Percentiles rank a stretch among this genome's conserved stretches.
Evolutionary conservation across 2,113 vertebrate genomes (phyloP).

Genomic region (Litocranius walleri): DNA sequence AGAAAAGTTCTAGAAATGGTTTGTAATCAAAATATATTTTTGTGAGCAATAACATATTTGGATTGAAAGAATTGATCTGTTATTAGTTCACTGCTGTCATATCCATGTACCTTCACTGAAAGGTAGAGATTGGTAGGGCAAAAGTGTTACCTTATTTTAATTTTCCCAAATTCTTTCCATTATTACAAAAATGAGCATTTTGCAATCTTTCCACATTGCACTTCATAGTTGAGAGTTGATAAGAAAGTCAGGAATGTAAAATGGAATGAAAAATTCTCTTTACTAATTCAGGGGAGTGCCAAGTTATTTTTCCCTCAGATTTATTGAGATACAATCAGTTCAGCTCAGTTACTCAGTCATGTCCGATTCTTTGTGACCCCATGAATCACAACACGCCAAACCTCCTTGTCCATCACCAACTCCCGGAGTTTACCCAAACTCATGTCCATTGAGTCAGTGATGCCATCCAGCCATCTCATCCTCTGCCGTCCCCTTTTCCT

Average conservation of each 20-base stretch:
- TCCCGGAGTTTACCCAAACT: neutral
- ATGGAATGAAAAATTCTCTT: neutral
- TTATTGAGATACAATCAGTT: neutral
- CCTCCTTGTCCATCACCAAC: neutral
- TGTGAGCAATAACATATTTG: conserved; percentile 1
- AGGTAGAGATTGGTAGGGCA: neutral
- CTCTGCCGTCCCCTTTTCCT: no score
- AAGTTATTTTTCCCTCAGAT: neutral
- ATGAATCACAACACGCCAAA: neutral
- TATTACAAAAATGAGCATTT: conserved; percentile 24
- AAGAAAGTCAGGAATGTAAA: neutral
- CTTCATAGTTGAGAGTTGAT: neutral
- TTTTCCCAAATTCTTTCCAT: neutral
- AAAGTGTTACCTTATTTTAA: neutral
- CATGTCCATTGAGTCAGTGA: neutral
- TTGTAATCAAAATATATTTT: neutral
- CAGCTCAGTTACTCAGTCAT: neutral
- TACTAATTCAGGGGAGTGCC: neutral
- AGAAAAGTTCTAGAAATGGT: neutral
- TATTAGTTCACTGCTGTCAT: neutral
- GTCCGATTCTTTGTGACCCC: neutral
- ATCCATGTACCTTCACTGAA: neutral
- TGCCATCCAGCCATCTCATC: neutral
- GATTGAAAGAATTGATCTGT: neutral
- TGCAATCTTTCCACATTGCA: neutral